phyloP scores from a whole-genome alignment of 1,140 invertebrate species.

The Drosophila erecta region DNA sequence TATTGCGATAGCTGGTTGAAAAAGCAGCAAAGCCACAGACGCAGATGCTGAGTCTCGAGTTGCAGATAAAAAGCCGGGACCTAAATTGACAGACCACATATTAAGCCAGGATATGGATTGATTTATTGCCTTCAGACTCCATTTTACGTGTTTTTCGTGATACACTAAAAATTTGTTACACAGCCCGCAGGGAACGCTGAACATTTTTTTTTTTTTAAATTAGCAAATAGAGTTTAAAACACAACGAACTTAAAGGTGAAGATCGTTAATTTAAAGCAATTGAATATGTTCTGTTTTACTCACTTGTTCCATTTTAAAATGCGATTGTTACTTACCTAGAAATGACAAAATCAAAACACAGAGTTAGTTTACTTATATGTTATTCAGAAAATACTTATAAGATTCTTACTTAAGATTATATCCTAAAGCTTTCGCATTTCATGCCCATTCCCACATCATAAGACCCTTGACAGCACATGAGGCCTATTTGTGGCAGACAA shows the following conservation, averaged over 20 bases:
- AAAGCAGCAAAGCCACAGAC: slow-evolving; percentile 24
- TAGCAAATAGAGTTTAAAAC: background rate
- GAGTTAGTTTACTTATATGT: background rate
- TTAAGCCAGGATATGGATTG: slow-evolving; percentile 60
- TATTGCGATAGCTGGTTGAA: slow-evolving; percentile 15
- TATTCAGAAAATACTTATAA: background rate
- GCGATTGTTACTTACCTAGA: slow-evolving; percentile 1
- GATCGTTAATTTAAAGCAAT: background rate
- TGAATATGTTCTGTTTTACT: background rate
- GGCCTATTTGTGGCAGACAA: slow-evolving; percentile 1
- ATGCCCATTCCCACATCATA: slow-evolving; percentile 1
- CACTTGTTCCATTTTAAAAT: background rate
- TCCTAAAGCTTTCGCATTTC: background rate
- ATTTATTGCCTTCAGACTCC: slow-evolving; percentile 48
- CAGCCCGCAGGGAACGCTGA: background rate
- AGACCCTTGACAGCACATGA: background rate
- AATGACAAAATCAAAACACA: background rate
- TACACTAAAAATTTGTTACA: background rate
- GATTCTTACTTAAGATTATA: background rate
- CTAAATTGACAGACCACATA: slow-evolving; percentile 28
- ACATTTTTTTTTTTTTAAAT: background rate
- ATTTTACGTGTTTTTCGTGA: background rate
- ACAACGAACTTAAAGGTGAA: background rate
- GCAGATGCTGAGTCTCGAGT: slow-evolving; percentile 16
- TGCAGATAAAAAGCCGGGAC: slow-evolving; percentile 4